Conservation (phyloP, 2,113 vertebrate species). For the Brachypodius melanocephalos region DNA sequence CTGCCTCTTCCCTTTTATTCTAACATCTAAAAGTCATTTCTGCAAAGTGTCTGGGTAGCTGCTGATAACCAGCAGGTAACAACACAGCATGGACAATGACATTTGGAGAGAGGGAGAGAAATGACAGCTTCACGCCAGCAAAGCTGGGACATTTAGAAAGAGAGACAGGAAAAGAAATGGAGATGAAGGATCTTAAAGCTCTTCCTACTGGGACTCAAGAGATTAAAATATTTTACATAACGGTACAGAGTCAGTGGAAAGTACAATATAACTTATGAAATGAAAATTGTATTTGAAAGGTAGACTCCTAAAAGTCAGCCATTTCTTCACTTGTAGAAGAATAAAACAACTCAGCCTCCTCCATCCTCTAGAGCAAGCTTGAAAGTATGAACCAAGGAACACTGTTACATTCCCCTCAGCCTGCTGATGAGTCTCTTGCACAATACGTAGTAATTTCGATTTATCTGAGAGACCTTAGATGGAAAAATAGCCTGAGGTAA, state of each 20-base stretch:
- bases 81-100: slow-evolving; percentile 63
- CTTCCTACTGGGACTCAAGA: slow-evolving; percentile 42
- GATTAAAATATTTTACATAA: slow-evolving; percentile 55
- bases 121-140: slow-evolving; percentile 45
- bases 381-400: slow-evolving; percentile 3
- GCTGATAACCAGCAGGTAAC: slow-evolving; percentile 65
- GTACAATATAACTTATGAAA: slow-evolving; percentile 12
- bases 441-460: slow-evolving; percentile 54
- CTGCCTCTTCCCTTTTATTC: slow-evolving; percentile 5
- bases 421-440: slow-evolving; percentile 39
- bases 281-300: slow-evolving; percentile 40
- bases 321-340: not conserved
- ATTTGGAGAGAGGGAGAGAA: slow-evolving; percentile 58
- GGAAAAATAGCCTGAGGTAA: slow-evolving; percentile 69
- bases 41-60: slow-evolving; percentile 42
- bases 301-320: not conserved
- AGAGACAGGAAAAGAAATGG: slow-evolving; percentile 46
- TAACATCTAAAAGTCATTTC: slow-evolving; percentile 55
- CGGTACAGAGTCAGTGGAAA: not conserved
- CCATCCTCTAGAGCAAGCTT: not conserved
- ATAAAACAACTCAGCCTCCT: not conserved
- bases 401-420: not conserved
- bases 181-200: slow-evolving; percentile 59
- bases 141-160: slow-evolving; percentile 39
- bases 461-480: slow-evolving; percentile 64